Evolutionary conservation across 2,113 vertebrate species (phyloP), one percentile per base, ranked within the genome.

Genomic region (Chlamydotis undulata): DNA sequence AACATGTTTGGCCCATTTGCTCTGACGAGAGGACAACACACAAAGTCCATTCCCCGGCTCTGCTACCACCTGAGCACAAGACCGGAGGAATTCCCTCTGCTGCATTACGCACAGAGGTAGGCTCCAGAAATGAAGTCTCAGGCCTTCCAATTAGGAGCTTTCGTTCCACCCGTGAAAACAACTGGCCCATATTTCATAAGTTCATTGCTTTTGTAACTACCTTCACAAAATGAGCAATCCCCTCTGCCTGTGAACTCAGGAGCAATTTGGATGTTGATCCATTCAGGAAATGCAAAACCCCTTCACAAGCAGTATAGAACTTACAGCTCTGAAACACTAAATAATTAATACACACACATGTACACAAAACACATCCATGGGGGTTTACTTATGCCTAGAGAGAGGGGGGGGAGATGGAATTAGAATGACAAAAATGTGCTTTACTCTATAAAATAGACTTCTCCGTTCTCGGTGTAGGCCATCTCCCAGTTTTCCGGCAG

Each of bases 361-460:
- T 16, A 70, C 71, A 47, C 60, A 43, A 50, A 77, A 74, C 5
- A 2, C 69, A 55, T 45, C 83, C 55, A 7, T 0, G 14, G 83
- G 61, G 47, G 50, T 79, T 93, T 19, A 25, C 35, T 55, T 16
- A 28, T 75, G 77, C 76, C 65, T 80, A 81, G 15, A 79, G 74
- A n/a, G 19, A 79, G 49, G 67, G 24, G 24, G 10, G 47, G 52
- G 41, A 63, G 24, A 39, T 3, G 45, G 49, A 67, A 81, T 35
- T 7, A 74, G 41, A 90, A 73, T 49, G 95, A 86, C 43, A 94
- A 67, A 59, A 94, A 85, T 35, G 94, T 92, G 97, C 98, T 97
- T 98, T 98, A 99, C 99, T 99, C 99, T 99, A 99, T 99, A 96
- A 99, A 99, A 98, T 99, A 99, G 99, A 99, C 99, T 99, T 99